A percentile compares a stretch with the other conserved stretches of the same genome.
Evolutionary conservation across 2,888 invertebrate genomes (phyloP).

Genomic region (Patella ulyssiponensis): DNA sequence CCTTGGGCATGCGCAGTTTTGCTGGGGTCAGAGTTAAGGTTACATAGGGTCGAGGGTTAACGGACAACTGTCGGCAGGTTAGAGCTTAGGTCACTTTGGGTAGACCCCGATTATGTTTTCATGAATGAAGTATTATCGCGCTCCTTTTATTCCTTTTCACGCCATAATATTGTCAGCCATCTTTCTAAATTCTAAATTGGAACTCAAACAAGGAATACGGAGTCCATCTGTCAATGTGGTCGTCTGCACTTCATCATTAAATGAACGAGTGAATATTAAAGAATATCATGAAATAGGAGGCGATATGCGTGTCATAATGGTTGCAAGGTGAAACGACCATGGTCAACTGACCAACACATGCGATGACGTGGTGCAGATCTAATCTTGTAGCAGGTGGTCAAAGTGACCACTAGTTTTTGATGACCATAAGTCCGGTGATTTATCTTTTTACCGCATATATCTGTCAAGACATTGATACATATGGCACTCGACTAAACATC

Average conservation of each 20-base stretch:
- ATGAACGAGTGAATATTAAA: conserved; percentile 21
- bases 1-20: conserved; percentile 24
- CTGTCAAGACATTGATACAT: no score
- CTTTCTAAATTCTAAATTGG: conserved; percentile 13
- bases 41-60: conserved; percentile 25
- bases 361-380: not conserved
- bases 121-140: conserved; percentile 29
- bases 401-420: conserved; percentile 8
- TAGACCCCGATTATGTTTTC: conserved; percentile 25
- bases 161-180: conserved; percentile 6
- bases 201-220: conserved; percentile 20
- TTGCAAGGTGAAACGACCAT: not conserved
- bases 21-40: conserved; percentile 25
- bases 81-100: conserved; percentile 17
- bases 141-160: conserved; percentile 26
- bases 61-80: conserved; percentile 30
- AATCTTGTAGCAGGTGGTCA: not conserved
- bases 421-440: not conserved
- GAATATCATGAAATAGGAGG: conserved; percentile 27
- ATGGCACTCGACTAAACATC: no score
- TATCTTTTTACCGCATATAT: no score
- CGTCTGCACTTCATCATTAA: conserved; percentile 21
- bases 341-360: conserved; percentile 5
- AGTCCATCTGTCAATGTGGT: conserved; percentile 24
- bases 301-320: conserved; percentile 4